Conservation (phyloP, 2,888 invertebrate species). For the Lampropteryx suffumata region DNA sequence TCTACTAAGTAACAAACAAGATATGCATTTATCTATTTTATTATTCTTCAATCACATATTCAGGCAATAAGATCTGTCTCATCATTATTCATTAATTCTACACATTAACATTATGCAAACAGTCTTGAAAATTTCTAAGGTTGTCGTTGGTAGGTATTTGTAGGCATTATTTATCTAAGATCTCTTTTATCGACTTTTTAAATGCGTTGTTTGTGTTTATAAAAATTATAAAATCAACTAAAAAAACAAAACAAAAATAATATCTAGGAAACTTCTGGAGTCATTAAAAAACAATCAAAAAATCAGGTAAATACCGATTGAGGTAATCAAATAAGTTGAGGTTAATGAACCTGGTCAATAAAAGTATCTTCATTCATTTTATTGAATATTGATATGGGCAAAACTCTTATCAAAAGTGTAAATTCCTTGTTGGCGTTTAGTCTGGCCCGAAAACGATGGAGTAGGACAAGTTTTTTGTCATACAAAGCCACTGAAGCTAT, state of each 20-base stretch:
- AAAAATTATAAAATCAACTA: constrained; percentile 7
- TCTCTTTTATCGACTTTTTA: constrained; percentile 7
- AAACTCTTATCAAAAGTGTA: constrained; percentile 16
- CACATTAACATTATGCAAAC: constrained; percentile 7
- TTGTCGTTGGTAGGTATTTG: constrained; percentile 7
- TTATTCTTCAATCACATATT: constrained; percentile 1
- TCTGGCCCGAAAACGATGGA: constrained; percentile 11
- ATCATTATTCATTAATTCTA: constrained; percentile 9
- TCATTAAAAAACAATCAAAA: too few relatives aligned
- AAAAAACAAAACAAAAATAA: constrained; percentile 8
- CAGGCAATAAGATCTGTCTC: constrained; percentile 8
- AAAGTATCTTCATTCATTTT: constrained; percentile 10
- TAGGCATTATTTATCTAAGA: constrained; percentile 5
- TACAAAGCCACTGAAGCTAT: constrained; percentile 10
- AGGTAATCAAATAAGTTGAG: constrained; percentile 7
- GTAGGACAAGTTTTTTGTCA: constrained; percentile 11
- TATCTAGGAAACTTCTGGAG: constrained; percentile 7
- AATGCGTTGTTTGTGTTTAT: constrained; percentile 5
- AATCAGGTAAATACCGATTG: constrained; percentile 8
- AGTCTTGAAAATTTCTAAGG: constrained; percentile 10
- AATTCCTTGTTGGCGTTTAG: constrained; percentile 14
- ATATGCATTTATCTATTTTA: too few relatives aligned
- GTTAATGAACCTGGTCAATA: constrained; percentile 8
- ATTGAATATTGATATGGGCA: too few relatives aligned
- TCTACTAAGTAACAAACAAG: not conserved